Base-by-base conservation (phyloP, 2,888 invertebrate genomes). In the Neoitamus cyanurus region DNA sequence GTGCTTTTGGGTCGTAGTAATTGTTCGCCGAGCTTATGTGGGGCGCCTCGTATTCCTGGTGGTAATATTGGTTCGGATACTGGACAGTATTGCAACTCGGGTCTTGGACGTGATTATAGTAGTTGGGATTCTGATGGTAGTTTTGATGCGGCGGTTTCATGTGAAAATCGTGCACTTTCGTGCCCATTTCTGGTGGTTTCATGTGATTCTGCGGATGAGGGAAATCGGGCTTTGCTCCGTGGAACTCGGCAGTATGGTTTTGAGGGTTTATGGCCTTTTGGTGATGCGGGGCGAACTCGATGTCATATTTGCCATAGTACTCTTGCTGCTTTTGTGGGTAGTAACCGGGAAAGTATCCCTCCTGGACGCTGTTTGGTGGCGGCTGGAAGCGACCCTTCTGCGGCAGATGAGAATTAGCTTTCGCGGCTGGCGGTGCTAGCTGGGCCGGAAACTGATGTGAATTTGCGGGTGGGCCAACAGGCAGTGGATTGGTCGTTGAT, bases 241-340 rank as follows among this genome's bases (percentile, higher is more conserved):
- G 88, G 88, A 89, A 90, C 84, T 90, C 90, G 87, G 88, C 90
- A 87, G 88, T 88, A 87, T 87, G 88, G 87, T 83, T 87, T 84
- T 85, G 87, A 2, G 86, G 86, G 31, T 87, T 87, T 73, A 84
- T 85, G 85, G 85, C 88, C 88, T 87, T 87, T 73, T 88, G 88
- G 75, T 89, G 89, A n/a, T 87, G 86, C 30, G 87, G 87, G 34
- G 87, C 82, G 80, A 89, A 89, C 87, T 89, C 91, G 86, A 90
- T 89, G 70, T 91, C 91, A 86, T 91, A 91, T 86, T 91, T 91
- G 84, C 90, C 90, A 85, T 90, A 91, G 85, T 90, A 91, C 4
- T 91, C 91, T 83, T 90, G 90, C 20, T 86, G 86, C 11, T 89
- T 72, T 28, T 88, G 88, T 11, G 89, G 85, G 87, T 91, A 91